phyloP scores from a whole-genome alignment of 2,888 invertebrate genomes.

The Sminthurinus aureus region DNA sequence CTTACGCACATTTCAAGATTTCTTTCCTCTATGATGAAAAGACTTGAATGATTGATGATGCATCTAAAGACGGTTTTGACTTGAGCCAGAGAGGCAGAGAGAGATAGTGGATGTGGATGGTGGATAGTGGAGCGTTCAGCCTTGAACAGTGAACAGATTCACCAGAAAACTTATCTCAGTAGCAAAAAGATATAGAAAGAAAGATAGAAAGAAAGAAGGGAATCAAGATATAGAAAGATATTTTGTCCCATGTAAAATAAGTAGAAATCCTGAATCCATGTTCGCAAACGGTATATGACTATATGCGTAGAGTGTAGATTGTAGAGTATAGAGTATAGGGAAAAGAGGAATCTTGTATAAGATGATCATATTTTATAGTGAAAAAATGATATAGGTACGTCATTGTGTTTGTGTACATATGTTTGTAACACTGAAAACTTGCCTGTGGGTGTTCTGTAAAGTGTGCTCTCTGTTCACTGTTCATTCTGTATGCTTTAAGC shows the following conservation, averaged over 20 bases:
- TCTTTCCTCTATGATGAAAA: slow-evolving; percentile 26
- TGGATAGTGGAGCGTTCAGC: background rate
- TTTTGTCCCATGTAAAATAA: background rate
- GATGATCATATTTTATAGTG: too few relatives aligned
- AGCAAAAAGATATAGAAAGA: background rate
- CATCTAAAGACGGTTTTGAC: slow-evolving; percentile 18
- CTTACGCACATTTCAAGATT: slow-evolving; percentile 25
- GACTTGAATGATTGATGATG: slow-evolving; percentile 37
- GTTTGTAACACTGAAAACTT: background rate
- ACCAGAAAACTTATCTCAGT: slow-evolving; percentile 4
- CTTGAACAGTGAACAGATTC: background rate
- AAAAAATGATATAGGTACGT: background rate
- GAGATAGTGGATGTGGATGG: too few relatives aligned
- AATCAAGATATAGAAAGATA: background rate
- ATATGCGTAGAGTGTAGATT: too few relatives aligned
- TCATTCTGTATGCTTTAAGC: background rate
- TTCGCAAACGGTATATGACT: too few relatives aligned
- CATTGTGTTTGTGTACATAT: slow-evolving; percentile 8
- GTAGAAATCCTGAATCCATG: too few relatives aligned
- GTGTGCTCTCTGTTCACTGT: background rate
- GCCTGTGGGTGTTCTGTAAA: slow-evolving; percentile 17
- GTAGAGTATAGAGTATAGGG: background rate
- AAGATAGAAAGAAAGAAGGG: background rate
- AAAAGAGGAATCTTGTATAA: background rate
- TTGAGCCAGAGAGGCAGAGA: background rate